Evolutionary conservation across 1,140 invertebrate genomes (phyloP), one percentile per base, ranked within the genome.

Genomic region (Paraescarpia echinospica): DNA sequence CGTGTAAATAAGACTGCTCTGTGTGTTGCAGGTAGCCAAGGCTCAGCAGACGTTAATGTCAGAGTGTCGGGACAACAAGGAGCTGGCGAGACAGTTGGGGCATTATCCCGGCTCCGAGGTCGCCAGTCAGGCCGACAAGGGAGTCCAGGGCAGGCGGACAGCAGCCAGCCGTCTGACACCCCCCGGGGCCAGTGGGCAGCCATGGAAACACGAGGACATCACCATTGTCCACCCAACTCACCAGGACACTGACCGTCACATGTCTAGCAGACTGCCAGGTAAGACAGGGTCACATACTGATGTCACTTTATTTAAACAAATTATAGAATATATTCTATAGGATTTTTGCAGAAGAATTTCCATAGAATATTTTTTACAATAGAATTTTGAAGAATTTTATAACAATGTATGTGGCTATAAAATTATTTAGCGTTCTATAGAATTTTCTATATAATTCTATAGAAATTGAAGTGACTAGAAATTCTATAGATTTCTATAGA

Each of bases 81-180:
- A 48, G n/a, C 91, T 48, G n/a, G 41, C 35, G 6, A 33, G 48
- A 91, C 91, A 91, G 89, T 33, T 90, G 41, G 91, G 91, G 34
- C 34, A 48, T 14, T 91, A 91, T 31, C 34, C 34, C 14, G 48
- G 34, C 12, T 51, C 91, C 0, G 91, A 91, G 33, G 91, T 48
- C 5, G 33, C 35, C n/a, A 48, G n/a, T 33, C 35, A 91, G 41
- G 4, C 90, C 14, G 22, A 77, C 59, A 77, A 77, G 22, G 59
- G 9, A 4, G 59, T 18, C 59, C 8, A 77, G 59, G 59, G 59
- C 2, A 77, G 22, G 59, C 9, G 22, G 59, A 27, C 59, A 4
- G 59, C 59, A 14, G 9, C 59, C 8, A 77, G 59, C 27, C 59
- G 59, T 77, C 22, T 77, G 59, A 77, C 27, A 4, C 59, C 59